A percentile compares a stretch with the other conserved stretches of the same genome.
Evolutionary conservation across 2,797 vertebrate genomes (phyloP).

Genomic region (Sphaeramia orbicularis): DNA sequence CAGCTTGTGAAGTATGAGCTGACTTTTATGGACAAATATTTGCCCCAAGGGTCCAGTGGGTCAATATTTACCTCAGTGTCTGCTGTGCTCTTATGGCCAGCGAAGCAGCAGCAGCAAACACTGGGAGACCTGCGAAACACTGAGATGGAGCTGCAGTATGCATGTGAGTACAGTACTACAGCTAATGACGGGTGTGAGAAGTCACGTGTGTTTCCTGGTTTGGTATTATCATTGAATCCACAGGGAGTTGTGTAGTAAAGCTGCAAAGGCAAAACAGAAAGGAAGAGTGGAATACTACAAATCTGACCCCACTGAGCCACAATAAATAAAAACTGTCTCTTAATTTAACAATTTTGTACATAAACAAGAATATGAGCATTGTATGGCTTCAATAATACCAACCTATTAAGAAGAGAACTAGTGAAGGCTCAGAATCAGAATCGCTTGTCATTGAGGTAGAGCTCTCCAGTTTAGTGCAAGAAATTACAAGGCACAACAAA

Average conservation of each 20-base stretch:
- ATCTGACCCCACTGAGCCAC: conserved; percentile 10
- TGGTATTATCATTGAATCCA: conserved; percentile 10
- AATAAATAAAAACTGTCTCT: conserved; percentile 37
- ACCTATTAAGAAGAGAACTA: conserved; percentile 9
- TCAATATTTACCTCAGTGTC: conserved; percentile 36
- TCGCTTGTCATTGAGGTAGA: too few species aligned
- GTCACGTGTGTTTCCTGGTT: conserved; percentile 9
- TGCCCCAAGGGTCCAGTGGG: conserved; percentile 15
- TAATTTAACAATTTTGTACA: conserved; percentile 35
- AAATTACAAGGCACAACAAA: too few species aligned
- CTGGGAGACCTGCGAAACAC: not conserved
- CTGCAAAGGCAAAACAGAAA: conserved; percentile 9
- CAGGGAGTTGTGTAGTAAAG: conserved; percentile 3
- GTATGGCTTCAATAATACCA: conserved; percentile 27
- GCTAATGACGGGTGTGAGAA: not conserved
- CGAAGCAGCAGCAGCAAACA: conserved; percentile 20
- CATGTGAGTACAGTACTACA: not conserved
- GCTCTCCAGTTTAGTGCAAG: too few species aligned
- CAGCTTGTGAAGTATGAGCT: conserved; percentile 21
- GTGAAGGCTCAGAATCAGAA: too few species aligned
- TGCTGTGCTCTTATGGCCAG: conserved; percentile 10
- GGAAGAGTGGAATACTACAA: conserved; percentile 17
- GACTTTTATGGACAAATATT: conserved; percentile 35
- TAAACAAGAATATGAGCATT: conserved; percentile 46
- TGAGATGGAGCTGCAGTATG: not conserved